Conservation (phyloP, 2,797 vertebrate species). For the Saxicola maurus region DNA sequence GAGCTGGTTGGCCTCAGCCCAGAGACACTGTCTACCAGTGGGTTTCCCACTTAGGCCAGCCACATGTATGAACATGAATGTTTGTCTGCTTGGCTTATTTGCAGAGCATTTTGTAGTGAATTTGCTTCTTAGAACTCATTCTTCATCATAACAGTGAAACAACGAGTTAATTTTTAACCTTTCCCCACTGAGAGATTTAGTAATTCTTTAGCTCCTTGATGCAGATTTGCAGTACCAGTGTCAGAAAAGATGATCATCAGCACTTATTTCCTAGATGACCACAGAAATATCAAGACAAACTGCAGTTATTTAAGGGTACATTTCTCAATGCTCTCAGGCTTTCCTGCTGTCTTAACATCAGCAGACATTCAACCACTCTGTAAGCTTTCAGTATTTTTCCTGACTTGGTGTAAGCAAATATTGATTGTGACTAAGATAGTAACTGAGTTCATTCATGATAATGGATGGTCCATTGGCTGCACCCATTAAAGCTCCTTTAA, state of each 20-base stretch:
- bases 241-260: slow-evolving; percentile 53
- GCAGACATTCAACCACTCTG: slow-evolving; percentile 38
- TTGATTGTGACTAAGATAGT: slow-evolving; percentile 61
- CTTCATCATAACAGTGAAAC: not conserved
- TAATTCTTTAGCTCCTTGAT: slow-evolving; percentile 13
- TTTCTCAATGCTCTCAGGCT: slow-evolving; percentile 33
- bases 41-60: not conserved
- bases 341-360: slow-evolving; percentile 27
- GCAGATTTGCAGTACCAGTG: not conserved
- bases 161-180: not conserved
- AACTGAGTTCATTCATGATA: slow-evolving; percentile 66
- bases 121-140: not conserved
- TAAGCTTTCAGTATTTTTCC: slow-evolving; percentile 60
- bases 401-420: slow-evolving; percentile 64
- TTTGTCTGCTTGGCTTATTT: not conserved
- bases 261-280: slow-evolving; percentile 46
- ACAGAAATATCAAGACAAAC: slow-evolving; percentile 47
- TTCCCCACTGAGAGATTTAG: not conserved
- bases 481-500: slow-evolving; percentile 61
- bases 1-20: not conserved
- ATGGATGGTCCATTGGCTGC: slow-evolving; percentile 62
- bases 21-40: not conserved
- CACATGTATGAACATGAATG: not conserved
- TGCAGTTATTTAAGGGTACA: slow-evolving; percentile 38
- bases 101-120: not conserved